Conservation (phyloP, 2,113 vertebrate genomes). For the cat (Felis catus) region DNA sequence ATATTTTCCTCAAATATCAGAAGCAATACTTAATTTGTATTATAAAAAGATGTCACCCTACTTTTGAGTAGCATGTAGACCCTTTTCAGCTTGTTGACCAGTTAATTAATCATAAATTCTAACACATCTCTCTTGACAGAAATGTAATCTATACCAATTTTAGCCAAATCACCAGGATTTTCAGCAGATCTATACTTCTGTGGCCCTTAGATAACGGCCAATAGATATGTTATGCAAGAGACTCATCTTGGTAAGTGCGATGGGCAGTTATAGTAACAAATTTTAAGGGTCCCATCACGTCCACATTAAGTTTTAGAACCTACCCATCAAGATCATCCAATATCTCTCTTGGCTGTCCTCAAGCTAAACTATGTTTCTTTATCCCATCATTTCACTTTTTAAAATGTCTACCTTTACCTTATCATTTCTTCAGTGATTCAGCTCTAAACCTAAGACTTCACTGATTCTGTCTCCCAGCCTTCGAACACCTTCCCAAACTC, state of each 20-base stretch:
- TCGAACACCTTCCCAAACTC: background rate
- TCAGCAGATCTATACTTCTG: background rate
- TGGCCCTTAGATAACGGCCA: background rate
- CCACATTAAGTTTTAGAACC: background rate
- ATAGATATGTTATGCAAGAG: background rate
- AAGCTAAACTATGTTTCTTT: background rate
- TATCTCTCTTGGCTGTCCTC: background rate
- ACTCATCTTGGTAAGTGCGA: background rate
- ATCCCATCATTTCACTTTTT: background rate
- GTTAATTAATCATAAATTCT: slow-evolving; percentile 45
- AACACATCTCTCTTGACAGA: background rate
- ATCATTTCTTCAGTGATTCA: slow-evolving; percentile 1
- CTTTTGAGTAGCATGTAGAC: background rate
- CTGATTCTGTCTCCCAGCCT: background rate
- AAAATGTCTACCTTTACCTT: background rate
- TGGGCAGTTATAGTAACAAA: background rate
- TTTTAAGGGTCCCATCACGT: background rate
- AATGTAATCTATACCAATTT: background rate
- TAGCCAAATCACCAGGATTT: slow-evolving; percentile 3
- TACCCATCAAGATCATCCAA: background rate
- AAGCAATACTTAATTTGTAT: slow-evolving; percentile 28
- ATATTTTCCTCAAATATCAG: slow-evolving; percentile 33
- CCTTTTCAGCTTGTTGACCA: background rate
- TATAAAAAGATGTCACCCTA: background rate
- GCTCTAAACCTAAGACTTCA: background rate